A percentile compares a stretch with the other conserved stretches of the same genome.
Conservation (phyloP, 1,140 invertebrate genomes). For the Platyscapa corneri region DNA sequence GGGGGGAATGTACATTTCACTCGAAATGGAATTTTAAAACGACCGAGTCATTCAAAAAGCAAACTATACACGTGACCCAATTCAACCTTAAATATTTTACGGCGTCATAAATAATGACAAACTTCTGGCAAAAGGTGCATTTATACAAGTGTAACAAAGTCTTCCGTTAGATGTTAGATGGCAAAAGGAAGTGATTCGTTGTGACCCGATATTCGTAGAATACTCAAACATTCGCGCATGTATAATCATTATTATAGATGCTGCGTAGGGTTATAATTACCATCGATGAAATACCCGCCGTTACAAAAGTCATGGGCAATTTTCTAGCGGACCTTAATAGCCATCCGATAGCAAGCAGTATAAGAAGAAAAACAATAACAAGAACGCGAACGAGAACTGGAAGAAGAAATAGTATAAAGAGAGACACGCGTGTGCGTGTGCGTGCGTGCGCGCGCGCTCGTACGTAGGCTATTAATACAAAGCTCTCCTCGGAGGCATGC, state of each 20-base stretch:
- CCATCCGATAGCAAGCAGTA: background rate
- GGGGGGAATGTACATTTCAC: background rate
- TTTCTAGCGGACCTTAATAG: background rate
- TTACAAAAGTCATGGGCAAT: background rate
- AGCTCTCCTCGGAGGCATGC: background rate
- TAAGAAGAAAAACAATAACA: too few relatives aligned
- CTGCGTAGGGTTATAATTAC: background rate
- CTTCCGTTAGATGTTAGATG: background rate
- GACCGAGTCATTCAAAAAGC: background rate
- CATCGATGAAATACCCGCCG: background rate
- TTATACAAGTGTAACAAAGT: background rate
- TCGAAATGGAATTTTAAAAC: conserved; percentile 6
- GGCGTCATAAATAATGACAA: conserved; percentile 4
- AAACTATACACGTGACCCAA: background rate
- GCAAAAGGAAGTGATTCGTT: conserved; percentile 5
- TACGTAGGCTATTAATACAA: background rate
- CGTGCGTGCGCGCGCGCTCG: too few relatives aligned
- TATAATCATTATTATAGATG: conserved; percentile 3
- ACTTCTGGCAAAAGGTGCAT: background rate
- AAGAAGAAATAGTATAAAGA: too few relatives aligned
- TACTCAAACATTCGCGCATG: background rate
- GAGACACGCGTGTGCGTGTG: background rate
- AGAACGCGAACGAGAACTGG: too few relatives aligned
- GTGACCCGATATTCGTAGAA: background rate
- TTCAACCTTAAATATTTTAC: background rate